A percentile compares a stretch with the other conserved stretches of the same genome.
These are phyloP conservation scores for Setipinna tenuifilis DNA, from an alignment of 2,797 vertebrate species.

Conservation along the genomic window DNA sequence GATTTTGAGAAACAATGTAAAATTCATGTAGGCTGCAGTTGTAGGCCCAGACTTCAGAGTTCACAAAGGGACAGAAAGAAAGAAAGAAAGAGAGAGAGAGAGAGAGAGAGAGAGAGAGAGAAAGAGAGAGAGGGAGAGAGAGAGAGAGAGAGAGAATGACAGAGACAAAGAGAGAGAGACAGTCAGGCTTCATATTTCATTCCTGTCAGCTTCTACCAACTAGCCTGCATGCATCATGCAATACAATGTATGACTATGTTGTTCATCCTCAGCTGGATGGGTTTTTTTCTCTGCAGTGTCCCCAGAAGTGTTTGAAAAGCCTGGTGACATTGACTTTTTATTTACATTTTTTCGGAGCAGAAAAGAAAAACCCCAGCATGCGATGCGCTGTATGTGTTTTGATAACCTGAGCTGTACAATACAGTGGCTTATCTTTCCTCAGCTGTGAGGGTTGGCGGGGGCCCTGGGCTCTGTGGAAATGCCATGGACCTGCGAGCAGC, in stretches of 20 bases:
- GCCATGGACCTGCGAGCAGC: not conserved
- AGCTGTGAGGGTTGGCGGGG: not conserved
- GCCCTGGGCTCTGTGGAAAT: not conserved
- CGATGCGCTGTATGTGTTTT: not conserved
- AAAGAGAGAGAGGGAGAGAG: not conserved
- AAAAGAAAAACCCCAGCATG: not conserved
- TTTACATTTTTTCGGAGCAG: not conserved
- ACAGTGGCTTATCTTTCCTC: not conserved
- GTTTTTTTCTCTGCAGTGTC: slow-evolving; percentile 27
- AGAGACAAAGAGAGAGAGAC: not conserved
- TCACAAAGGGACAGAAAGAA: slow-evolving; percentile 46
- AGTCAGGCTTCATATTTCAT: slow-evolving; percentile 38
- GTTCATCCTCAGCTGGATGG: slow-evolving; percentile 32
- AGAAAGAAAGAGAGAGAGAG: not conserved
- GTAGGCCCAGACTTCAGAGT: slow-evolving; percentile 48
- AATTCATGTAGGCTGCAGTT: slow-evolving; percentile 61
- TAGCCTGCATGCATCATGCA: slow-evolving; percentile 2
- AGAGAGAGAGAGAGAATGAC: not conserved
- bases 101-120: not conserved
- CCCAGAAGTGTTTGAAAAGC: not conserved
- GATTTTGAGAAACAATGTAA: slow-evolving; percentile 58
- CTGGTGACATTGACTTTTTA: not conserved
- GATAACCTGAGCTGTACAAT: slow-evolving; percentile 5
- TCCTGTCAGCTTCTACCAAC: slow-evolving; percentile 32
- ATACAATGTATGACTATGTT: slow-evolving; percentile 35